Conservation (phyloP, 2,113 vertebrate species). For the Cyprinodon brontotheroides region DNA sequence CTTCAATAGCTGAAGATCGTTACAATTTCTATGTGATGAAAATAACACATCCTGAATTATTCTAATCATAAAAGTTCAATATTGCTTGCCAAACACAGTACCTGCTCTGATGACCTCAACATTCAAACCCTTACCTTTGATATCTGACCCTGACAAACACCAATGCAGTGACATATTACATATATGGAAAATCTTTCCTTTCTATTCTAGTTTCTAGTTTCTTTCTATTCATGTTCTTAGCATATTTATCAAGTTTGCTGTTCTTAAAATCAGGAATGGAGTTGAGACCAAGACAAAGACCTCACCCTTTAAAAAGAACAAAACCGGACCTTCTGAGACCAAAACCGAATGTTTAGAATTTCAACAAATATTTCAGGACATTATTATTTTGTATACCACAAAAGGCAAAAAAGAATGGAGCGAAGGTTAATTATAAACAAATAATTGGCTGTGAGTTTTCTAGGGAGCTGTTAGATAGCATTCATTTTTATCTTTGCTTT, state of each 20-base stretch:
- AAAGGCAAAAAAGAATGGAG: no score
- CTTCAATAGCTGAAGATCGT: conserved; percentile 1
- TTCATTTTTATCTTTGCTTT: no score
- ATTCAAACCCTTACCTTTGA: neutral
- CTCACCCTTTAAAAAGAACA: no score
- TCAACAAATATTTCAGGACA: no score
- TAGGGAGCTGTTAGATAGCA: no score
- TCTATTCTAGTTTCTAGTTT: neutral
- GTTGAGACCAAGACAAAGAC: no score
- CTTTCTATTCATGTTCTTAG: neutral
- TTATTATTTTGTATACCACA: no score
- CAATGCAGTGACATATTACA: neutral
- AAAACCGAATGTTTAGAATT: no score
- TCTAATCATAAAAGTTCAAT: neutral
- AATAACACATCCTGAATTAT: neutral
- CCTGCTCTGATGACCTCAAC: neutral
- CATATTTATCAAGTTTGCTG: neutral
- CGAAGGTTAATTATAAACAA: no score
- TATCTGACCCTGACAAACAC: neutral
- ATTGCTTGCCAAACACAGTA: neutral
- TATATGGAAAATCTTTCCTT: neutral
- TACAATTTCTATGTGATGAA: neutral
- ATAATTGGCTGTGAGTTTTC: no score
- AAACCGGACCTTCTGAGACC: no score
- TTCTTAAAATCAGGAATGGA: neutral